Conservation (phyloP, 2,888 invertebrate species). For the Tineola bisselliella region DNA sequence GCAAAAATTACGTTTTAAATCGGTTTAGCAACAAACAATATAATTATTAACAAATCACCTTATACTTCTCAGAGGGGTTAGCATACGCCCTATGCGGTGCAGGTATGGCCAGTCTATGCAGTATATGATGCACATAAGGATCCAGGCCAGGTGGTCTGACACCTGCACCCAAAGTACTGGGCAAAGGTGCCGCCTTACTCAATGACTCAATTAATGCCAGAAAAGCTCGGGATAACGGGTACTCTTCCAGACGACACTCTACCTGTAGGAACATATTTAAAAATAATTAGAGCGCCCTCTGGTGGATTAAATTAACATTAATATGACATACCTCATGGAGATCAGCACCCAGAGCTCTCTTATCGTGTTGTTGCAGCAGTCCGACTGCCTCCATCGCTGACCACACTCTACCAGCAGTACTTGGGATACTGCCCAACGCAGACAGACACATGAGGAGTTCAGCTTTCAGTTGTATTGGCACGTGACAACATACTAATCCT, state of each 20-base stretch:
- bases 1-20: too few species aligned
- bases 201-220: conserved; percentile 78
- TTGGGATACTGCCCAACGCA: conserved; percentile 79
- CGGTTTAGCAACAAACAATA: too few species aligned
- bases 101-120: conserved; percentile 81
- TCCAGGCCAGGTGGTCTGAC: conserved; percentile 84
- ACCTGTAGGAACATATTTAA: too few species aligned
- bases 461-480: conserved; percentile 87
- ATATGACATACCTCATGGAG: conserved; percentile 79
- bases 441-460: conserved; percentile 82
- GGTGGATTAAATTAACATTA: too few species aligned
- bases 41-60: too few species aligned
- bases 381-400: conserved; percentile 84
- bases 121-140: conserved; percentile 86
- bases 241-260: conserved; percentile 90
- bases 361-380: conserved; percentile 72
- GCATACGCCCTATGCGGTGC: conserved; percentile 85
- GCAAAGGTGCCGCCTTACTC: conserved; percentile 75
- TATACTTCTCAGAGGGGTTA: conserved; percentile 78
- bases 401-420: conserved; percentile 86
- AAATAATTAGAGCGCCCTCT: too few species aligned
- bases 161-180: conserved; percentile 83
- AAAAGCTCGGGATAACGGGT: conserved; percentile 86
- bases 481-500: conserved; percentile 86
- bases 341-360: conserved; percentile 80